Evolutionary conservation across 2,113 vertebrate species (phyloP).

Genomic region (Telmatochromis sp.): DNA sequence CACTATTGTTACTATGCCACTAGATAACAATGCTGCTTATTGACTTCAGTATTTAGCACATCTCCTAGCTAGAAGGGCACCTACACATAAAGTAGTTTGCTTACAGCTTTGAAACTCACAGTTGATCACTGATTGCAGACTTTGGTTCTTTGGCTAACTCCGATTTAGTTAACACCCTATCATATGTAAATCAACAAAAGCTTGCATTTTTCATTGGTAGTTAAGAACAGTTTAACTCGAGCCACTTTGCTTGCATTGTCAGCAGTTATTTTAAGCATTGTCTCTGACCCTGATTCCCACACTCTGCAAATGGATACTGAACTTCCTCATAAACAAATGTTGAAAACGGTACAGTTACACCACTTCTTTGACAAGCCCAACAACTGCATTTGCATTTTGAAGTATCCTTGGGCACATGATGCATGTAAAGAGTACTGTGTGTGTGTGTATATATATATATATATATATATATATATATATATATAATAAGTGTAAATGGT

Average conservation of each 20-base stretch:
- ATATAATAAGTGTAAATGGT: not conserved
- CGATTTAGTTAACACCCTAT: not conserved
- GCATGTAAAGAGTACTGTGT: not conserved
- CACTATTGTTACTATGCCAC: not conserved
- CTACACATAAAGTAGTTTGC: not conserved
- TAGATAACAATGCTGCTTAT: not conserved
- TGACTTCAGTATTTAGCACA: not conserved
- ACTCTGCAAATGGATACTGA: not conserved
- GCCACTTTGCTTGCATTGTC: not conserved
- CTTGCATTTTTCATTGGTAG: not conserved
- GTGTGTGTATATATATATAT: rapidly evolving
- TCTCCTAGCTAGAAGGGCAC: not conserved
- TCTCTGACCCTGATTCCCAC: not conserved
- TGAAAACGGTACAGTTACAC: not conserved
- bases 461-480: rapidly evolving
- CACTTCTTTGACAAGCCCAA: not conserved
- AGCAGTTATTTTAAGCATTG: not conserved
- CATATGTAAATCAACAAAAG: not conserved
- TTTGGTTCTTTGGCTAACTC: not conserved
- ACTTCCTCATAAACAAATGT: not conserved
- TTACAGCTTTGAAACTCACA: not conserved
- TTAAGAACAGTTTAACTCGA: not conserved
- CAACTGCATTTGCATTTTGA: not conserved
- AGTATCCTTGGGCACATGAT: not conserved
- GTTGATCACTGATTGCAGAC: not conserved